Conservation (phyloP, 2,797 vertebrate species). For the Microhierax caerulescens region DNA sequence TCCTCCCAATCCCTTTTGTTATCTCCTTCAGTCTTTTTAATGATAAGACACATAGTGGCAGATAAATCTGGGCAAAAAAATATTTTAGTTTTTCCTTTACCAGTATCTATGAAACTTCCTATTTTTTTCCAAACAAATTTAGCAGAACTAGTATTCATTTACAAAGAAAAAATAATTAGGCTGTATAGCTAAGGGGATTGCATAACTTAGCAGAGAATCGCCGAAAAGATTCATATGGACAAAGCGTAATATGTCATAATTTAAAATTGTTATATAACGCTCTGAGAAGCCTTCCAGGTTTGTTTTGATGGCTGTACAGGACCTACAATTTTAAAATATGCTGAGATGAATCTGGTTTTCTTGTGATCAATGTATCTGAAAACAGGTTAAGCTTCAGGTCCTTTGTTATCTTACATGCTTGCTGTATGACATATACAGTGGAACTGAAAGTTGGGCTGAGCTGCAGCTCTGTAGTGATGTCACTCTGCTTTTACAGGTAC, state of each 20-base stretch:
- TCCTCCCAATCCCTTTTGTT: background rate
- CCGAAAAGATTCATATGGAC: background rate
- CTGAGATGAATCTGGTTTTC: background rate
- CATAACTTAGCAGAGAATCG: background rate
- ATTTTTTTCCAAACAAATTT: background rate
- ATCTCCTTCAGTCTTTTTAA: background rate
- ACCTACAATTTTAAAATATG: background rate
- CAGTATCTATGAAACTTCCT: background rate
- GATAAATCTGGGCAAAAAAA: background rate
- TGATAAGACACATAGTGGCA: background rate
- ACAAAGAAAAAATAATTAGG: conserved; percentile 3
- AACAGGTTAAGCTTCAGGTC: background rate
- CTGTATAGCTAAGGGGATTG: background rate
- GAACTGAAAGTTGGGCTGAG: background rate
- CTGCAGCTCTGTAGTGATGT: background rate
- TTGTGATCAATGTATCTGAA: background rate
- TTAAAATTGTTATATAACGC: background rate
- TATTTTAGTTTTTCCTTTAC: background rate
- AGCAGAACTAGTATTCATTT: background rate
- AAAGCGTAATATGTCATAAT: background rate
- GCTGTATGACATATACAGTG: background rate
- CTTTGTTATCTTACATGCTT: background rate
- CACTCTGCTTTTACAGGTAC: background rate
- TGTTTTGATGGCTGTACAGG: background rate
- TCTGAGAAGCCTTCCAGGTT: background rate